Percentiles rank a stretch among this genome's conserved stretches.
Evolutionary conservation across 2,797 vertebrate species (phyloP).

Genomic region (Pangasius djambal): DNA sequence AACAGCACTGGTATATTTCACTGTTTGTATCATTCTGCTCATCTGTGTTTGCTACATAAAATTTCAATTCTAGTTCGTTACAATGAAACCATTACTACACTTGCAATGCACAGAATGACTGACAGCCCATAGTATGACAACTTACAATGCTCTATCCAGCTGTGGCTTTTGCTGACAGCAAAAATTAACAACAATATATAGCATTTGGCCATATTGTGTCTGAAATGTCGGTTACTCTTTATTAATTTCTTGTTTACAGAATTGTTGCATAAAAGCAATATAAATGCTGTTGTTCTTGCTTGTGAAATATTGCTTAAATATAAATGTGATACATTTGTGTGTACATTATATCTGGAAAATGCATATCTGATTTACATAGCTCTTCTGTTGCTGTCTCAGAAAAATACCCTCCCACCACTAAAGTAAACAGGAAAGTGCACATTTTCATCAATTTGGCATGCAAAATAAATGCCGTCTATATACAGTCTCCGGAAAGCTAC

Average conservation of each 20-base stretch:
- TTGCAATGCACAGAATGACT: no score
- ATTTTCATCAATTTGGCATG: conserved; percentile 49
- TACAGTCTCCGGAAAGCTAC: conserved; percentile 34
- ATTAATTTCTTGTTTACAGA: neutral
- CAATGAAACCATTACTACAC: neutral
- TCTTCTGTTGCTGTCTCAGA: neutral
- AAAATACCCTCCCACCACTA: conserved; percentile 15
- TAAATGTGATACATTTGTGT: neutral
- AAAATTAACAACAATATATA: neutral
- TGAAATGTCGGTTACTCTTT: neutral
- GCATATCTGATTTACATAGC: conserved; percentile 16
- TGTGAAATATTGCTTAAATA: neutral
- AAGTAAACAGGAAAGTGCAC: conserved; percentile 56
- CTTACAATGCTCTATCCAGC: neutral
- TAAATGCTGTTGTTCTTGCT: neutral
- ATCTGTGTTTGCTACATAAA: neutral
- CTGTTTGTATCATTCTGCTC: neutral
- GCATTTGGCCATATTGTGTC: neutral
- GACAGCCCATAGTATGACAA: no score
- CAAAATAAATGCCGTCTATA: conserved; percentile 31
- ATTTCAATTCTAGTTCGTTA: neutral
- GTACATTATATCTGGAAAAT: neutral
- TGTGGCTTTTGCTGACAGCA: neutral
- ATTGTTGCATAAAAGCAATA: neutral
- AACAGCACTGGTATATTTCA: neutral